Evolutionary conservation across 2,888 invertebrate species (phyloP).

Genomic region (Seira musarum): DNA sequence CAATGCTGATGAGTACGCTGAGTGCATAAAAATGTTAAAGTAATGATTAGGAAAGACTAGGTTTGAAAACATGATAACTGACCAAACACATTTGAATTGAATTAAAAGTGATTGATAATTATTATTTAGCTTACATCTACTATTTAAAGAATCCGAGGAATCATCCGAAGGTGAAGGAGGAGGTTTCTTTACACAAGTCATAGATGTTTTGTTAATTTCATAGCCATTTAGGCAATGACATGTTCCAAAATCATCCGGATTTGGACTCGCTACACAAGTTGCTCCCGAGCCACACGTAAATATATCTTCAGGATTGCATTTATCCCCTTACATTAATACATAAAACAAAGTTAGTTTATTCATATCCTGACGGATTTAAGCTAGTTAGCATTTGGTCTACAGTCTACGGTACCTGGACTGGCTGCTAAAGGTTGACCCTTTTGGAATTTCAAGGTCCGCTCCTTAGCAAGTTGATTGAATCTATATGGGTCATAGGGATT

Average conservation of each 20-base stretch:
- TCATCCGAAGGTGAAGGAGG: constrained; percentile 30
- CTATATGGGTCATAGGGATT: constrained; percentile 28
- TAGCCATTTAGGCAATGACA: constrained; percentile 40
- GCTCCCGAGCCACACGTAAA: constrained; percentile 43
- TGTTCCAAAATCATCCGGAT: constrained; percentile 24
- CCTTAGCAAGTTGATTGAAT: constrained; percentile 8
- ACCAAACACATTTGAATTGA: no score
- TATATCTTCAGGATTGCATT: constrained; percentile 23
- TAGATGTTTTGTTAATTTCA: not conserved
- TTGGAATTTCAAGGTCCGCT: constrained; percentile 22
- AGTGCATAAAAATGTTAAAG: not conserved
- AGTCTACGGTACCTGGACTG: constrained; percentile 7
- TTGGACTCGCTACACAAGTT: constrained; percentile 18
- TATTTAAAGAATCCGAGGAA: constrained; percentile 32
- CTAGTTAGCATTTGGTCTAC: no score
- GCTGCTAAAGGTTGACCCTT: constrained; percentile 3
- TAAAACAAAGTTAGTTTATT: not conserved
- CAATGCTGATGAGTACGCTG: constrained; percentile 49
- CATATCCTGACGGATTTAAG: no score
- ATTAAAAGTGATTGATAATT: no score
- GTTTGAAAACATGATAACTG: no score
- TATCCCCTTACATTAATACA: constrained; percentile 30
- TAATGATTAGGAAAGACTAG: not conserved
- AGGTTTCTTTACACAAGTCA: constrained; percentile 20
- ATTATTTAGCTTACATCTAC: constrained; percentile 55